A percentile compares a stretch with the other conserved stretches of the same genome.
These are phyloP conservation scores for Lithodes maja DNA, from an alignment of 2,888 invertebrate species.

Conservation along the genomic window DNA sequence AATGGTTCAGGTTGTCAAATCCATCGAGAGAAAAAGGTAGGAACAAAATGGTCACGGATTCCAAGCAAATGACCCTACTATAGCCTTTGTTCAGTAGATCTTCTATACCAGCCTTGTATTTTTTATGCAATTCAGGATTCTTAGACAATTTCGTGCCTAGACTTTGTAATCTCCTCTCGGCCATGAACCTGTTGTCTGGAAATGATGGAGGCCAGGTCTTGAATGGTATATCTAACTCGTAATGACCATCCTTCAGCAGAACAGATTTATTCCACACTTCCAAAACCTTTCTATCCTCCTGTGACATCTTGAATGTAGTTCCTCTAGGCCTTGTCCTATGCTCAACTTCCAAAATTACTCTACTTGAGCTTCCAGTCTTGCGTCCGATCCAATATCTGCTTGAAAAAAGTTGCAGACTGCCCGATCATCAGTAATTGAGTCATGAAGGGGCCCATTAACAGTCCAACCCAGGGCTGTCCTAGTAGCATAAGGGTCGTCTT, in stretches of 20 bases:
- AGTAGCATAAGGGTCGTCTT: not conserved
- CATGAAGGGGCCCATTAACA: not conserved
- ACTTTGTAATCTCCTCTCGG: not conserved
- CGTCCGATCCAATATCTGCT: not conserved
- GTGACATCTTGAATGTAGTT: not conserved
- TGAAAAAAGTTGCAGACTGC: slow-evolving; percentile 1
- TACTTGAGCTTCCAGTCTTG: not conserved
- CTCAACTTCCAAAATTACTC: not conserved
- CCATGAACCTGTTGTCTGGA: not conserved
- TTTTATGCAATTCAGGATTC: not conserved
- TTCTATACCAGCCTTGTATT: slow-evolving; percentile 19
- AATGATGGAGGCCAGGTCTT: not conserved
- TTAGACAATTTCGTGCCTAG: not conserved
- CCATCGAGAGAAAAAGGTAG: too few species aligned
- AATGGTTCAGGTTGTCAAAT: too few species aligned
- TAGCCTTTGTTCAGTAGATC: slow-evolving; percentile 25
- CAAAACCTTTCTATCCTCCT: not conserved
- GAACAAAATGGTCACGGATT: too few species aligned
- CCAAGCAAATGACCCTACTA: too few species aligned
- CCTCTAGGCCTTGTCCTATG: not conserved
- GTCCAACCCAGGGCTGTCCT: not conserved
- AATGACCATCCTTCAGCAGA: not conserved
- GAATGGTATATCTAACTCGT: not conserved
- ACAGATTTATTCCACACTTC: not conserved
- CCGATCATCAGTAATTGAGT: not conserved